Evolutionary conservation across 2,113 vertebrate genomes (phyloP).

Genomic region (Caranx melampygus): DNA sequence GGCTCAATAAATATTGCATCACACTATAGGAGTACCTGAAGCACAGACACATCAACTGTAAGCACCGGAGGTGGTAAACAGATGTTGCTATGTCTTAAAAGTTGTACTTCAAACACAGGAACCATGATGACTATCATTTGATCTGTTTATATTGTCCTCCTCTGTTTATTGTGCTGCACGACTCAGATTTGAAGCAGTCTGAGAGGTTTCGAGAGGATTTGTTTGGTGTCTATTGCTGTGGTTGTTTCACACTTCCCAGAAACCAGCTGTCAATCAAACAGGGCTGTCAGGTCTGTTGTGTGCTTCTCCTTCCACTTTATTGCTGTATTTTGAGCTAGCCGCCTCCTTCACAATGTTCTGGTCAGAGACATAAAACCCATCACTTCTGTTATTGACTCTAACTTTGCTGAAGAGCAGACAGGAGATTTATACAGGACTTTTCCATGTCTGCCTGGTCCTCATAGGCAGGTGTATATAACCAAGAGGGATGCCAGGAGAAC

Average conservation of each 20-base stretch:
- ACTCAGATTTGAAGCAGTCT: neutral
- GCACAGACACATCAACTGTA: constrained; percentile 21
- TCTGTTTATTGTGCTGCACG: neutral
- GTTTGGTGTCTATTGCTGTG: too few relatives aligned
- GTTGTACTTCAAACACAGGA: constrained; percentile 1
- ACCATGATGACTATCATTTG: constrained; percentile 1
- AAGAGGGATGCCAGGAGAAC: too few relatives aligned
- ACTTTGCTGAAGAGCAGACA: neutral
- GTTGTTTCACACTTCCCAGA: too few relatives aligned
- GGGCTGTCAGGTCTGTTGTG: too few relatives aligned
- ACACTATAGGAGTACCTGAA: constrained; percentile 45
- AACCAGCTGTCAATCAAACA: too few relatives aligned
- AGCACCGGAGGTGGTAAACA: constrained; percentile 18
- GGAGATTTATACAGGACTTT: too few relatives aligned
- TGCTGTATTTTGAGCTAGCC: too few relatives aligned
- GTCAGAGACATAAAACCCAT: too few relatives aligned
- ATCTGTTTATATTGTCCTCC: neutral
- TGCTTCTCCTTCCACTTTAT: too few relatives aligned
- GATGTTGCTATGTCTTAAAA: constrained; percentile 41
- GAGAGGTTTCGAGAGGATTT: neutral
- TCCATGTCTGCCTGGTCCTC: too few relatives aligned
- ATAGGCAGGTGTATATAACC: too few relatives aligned
- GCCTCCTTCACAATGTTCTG: too few relatives aligned
- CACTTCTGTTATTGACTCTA: neutral
- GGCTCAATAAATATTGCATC: constrained; percentile 69